A percentile compares a stretch with the other conserved stretches of the same genome.
Evolutionary conservation across 2,113 vertebrate genomes (phyloP).

Genomic region (Ranitomeya variabilis): DNA sequence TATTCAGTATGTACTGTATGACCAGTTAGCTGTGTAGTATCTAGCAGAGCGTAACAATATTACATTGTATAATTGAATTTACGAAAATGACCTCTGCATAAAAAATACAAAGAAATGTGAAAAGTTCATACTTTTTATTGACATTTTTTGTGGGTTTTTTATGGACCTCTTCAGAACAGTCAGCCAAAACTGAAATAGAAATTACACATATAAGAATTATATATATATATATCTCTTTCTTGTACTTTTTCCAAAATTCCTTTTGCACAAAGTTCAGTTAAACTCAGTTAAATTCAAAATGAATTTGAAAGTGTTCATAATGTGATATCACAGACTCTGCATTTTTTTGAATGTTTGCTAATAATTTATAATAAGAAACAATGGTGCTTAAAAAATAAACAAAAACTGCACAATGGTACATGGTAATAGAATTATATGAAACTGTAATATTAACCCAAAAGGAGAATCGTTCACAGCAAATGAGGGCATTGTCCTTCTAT

Average conservation of each 20-base stretch:
- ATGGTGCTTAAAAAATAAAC: conserved; percentile 81
- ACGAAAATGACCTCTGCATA: not conserved
- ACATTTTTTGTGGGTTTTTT: conserved; percentile 56
- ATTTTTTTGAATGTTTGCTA: conserved; percentile 63
- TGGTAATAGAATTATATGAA: conserved; percentile 70
- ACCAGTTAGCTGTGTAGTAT: not conserved
- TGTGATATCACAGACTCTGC: conserved; percentile 62
- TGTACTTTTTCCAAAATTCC: conserved; percentile 60
- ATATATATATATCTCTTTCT: conserved; percentile 58
- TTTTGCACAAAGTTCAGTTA: conserved; percentile 63
- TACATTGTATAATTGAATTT: not conserved
- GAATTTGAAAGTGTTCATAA: conserved; percentile 46
- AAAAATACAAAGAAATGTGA: not conserved
- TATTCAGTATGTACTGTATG: too few relatives aligned
- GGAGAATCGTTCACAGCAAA: conserved; percentile 9
- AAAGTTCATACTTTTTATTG: conserved; percentile 59
- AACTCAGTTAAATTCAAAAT: conserved; percentile 61
- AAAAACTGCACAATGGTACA: conserved; percentile 71
- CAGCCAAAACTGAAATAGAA: conserved; percentile 65
- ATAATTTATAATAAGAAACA: conserved; percentile 81
- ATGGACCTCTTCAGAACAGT: conserved; percentile 64
- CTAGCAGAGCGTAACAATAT: not conserved
- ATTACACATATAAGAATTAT: conserved; percentile 62
- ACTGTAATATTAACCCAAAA: conserved; percentile 68
- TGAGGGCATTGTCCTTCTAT: conserved; percentile 1